These are phyloP conservation scores for Plodia interpunctella DNA, from an alignment of 1,140 invertebrate species.

Conservation along the genomic window DNA sequence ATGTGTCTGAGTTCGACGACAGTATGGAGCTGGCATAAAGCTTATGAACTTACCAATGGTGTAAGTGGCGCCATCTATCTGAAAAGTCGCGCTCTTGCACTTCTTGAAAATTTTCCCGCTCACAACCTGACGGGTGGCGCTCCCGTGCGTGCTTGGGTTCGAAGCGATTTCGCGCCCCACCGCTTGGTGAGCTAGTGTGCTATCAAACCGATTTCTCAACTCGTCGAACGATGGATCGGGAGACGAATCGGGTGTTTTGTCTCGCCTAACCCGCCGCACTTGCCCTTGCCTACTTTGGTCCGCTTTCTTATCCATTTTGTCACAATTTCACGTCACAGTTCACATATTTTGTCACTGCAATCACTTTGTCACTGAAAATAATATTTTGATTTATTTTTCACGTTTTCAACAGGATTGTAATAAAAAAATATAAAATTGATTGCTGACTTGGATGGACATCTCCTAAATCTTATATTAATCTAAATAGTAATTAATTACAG, in stretches of 20 bases:
- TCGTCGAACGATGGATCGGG: constrained; percentile 60
- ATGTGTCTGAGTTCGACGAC: too few relatives aligned
- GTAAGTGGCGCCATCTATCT: constrained; percentile 86
- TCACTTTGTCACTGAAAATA: constrained; percentile 28
- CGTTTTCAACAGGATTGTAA: background rate
- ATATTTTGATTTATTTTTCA: constrained; percentile 8
- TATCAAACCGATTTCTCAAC: constrained; percentile 62
- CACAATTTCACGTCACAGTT: constrained; percentile 27
- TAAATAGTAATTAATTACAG: background rate
- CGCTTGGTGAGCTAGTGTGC: constrained; percentile 45
- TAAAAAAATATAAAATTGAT: too few relatives aligned
- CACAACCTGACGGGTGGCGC: constrained; percentile 72
- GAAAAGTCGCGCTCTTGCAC: constrained; percentile 87
- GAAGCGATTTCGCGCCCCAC: constrained; percentile 54
- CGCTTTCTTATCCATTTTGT: constrained; percentile 65
- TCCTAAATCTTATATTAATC: too few relatives aligned
- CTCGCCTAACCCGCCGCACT: constrained; percentile 38
- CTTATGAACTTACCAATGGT: constrained; percentile 84
- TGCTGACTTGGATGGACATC: too few relatives aligned
- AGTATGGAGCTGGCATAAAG: too few relatives aligned
- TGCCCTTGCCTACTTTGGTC: constrained; percentile 50
- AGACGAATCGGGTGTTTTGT: constrained; percentile 48
- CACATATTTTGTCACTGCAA: constrained; percentile 30
- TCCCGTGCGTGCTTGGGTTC: constrained; percentile 66
- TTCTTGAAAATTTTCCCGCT: constrained; percentile 83